Evolutionary conservation across 1,140 invertebrate genomes (phyloP), one percentile per base, ranked within the genome.

Genomic region (Drosophila nannoptera): DNA sequence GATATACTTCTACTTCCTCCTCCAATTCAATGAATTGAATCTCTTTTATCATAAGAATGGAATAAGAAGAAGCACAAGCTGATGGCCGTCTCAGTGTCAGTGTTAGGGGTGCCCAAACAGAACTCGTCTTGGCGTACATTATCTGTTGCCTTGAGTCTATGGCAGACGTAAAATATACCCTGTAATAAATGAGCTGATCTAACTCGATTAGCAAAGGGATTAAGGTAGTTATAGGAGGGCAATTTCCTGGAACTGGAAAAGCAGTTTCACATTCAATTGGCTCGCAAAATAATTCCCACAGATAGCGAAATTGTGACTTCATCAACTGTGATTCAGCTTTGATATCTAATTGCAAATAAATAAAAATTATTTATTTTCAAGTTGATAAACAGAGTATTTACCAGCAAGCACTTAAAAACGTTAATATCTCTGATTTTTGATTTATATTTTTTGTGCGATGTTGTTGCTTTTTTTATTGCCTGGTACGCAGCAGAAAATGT

Each of bases 11-110:
- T 43, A 73, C 71, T 70, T 77, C 74, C 74, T 74, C 67, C 67
- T 64, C 38, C 53, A 54, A 72, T 42, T 35, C 53, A 66, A 74
- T 74, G 73, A 75, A 75, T 75, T 75, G 63, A 75, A 75, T 75
- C 53, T 71, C 70, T 69, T 75, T 75, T 72, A 75, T 75, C 73
- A 65, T 22, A 22, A 22, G 22, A 22, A 22, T 22, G 22, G 22
- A 22, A 22, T 22, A 22, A 22, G 22, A 22, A 22, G 22, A 22
- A 22, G 22, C 22, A 22, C 53, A 60, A 42, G 43, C 40, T 56
- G 38, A 14, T 55, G 38, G n/a, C 35, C 45, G 60, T 69, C 16
- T 8, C 6, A 40, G 35, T 54, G 35, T 50, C 38, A 1, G 22
- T 22, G 22, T 22, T 52, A 54, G 35, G 40, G 48, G 63, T 59